Evolutionary conservation across 37 sponge, comb jelly and placozoan species (phyloP).

Genomic region (Lycopodina hypogea): DNA sequence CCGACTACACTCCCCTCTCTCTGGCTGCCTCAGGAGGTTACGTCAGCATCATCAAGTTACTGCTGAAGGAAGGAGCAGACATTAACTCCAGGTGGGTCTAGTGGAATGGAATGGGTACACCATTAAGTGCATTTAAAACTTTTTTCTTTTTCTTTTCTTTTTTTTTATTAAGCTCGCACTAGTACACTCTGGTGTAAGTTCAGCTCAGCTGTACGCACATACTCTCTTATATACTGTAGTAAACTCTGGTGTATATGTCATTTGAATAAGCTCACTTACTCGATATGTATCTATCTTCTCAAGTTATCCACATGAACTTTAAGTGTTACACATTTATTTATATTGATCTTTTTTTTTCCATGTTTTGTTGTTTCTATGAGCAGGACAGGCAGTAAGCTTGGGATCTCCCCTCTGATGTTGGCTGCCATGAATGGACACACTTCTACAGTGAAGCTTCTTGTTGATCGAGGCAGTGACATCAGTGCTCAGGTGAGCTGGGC

Average conservation of each 20-base stretch:
- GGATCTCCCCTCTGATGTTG: slow-evolving; percentile 90
- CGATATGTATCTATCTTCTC: too few relatives aligned
- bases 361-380: background rate
- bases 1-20: slow-evolving; percentile 91
- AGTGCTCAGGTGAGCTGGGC: slow-evolving; percentile 78
- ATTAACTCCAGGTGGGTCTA: slow-evolving; percentile 85
- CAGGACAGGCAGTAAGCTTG: slow-evolving; percentile 91
- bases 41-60: slow-evolving; percentile 83
- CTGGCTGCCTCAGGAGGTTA: slow-evolving; percentile 90
- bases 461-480: slow-evolving; percentile 87
- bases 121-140: background rate
- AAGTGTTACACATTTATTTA: too few relatives aligned
- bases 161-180: background rate
- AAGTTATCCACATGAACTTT: too few relatives aligned
- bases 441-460: slow-evolving; percentile 77
- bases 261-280: background rate
- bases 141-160: too few relatives aligned
- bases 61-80: slow-evolving; percentile 77
- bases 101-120: too few relatives aligned
- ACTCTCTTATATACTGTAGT: background rate
- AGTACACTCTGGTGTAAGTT: too few relatives aligned
- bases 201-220: too few relatives aligned
- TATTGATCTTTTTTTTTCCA: background rate
- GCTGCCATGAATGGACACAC: slow-evolving; percentile 96
- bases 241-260: background rate